A percentile compares a stretch with the other conserved stretches of the same genome.
phyloP scores from a whole-genome alignment of 1,140 invertebrate genomes.

The Ganaspis sp. region DNA sequence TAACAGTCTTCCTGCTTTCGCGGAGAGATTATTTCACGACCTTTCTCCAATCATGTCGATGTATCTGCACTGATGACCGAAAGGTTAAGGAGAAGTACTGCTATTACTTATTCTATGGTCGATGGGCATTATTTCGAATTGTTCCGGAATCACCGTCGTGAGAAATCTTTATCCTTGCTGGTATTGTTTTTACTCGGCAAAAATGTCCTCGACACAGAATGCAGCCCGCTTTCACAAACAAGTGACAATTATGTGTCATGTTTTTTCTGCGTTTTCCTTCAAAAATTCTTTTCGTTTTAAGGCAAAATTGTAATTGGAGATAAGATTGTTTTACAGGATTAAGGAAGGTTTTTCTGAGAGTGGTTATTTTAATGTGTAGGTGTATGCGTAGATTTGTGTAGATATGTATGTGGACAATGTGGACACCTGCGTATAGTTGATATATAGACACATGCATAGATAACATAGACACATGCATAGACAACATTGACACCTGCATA shows the following conservation, averaged over 20 bases:
- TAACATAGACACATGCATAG: no score
- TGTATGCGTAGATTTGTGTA: no score
- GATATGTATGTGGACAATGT: no score
- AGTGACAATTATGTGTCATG: neutral
- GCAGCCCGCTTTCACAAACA: slow-evolving; percentile 14
- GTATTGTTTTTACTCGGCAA: slow-evolving; percentile 42
- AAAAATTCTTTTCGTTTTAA: no score
- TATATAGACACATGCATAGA: no score
- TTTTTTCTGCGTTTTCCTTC: neutral
- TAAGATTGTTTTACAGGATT: no score
- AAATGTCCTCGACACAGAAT: slow-evolving; percentile 51
- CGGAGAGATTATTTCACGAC: neutral
- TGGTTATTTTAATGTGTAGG: no score
- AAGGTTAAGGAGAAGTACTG: slow-evolving; percentile 12
- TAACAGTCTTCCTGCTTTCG: neutral
- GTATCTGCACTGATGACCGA: slow-evolving; percentile 9
- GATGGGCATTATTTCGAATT: slow-evolving; percentile 2
- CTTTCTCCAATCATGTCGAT: slow-evolving; percentile 18
- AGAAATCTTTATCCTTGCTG: slow-evolving; percentile 45
- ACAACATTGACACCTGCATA: no score
- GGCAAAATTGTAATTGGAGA: no score
- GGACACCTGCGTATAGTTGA: no score
- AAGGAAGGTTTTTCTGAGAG: no score
- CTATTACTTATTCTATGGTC: slow-evolving; percentile 30
- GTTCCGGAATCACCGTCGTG: slow-evolving; percentile 31